These are phyloP conservation scores for Microcebus ravelobensis DNA, from an alignment of 2,113 vertebrate species.

Conservation along the genomic window DNA sequence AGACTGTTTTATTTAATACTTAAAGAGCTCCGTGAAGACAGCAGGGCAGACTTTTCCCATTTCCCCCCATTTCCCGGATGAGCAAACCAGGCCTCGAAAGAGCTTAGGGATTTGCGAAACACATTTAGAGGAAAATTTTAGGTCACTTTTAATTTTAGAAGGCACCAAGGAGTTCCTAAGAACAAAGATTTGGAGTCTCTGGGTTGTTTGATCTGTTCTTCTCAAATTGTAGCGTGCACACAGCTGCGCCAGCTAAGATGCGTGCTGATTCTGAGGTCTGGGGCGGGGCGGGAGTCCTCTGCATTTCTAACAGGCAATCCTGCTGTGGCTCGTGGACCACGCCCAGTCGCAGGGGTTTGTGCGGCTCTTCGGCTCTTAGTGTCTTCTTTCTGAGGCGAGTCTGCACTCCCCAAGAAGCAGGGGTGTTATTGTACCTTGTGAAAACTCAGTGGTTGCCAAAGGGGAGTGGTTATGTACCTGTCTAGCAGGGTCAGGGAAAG, in stretches of 20 bases:
- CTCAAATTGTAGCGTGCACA: background rate
- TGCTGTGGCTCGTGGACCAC: too few relatives aligned
- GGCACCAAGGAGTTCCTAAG: background rate
- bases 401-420: background rate
- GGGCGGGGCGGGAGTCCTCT: background rate
- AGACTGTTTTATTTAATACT: background rate
- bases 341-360: background rate
- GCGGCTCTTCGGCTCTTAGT: too few relatives aligned
- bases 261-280: too few relatives aligned
- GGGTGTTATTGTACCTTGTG: background rate
- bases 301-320: background rate
- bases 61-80: background rate
- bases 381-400: background rate
- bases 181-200: background rate
- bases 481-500: background rate
- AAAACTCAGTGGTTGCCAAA: background rate
- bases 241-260: too few relatives aligned
- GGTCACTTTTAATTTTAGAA: background rate
- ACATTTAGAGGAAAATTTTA: background rate
- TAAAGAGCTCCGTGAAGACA: background rate
- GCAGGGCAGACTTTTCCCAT: too few relatives aligned
- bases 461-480: background rate
- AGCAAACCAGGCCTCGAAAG: background rate
- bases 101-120: background rate
- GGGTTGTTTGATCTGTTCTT: background rate